A percentile compares a stretch with the other conserved stretches of the same genome.
phyloP scores from a whole-genome alignment of 1,140 invertebrate genomes.

The Lepidostoma basale region DNA sequence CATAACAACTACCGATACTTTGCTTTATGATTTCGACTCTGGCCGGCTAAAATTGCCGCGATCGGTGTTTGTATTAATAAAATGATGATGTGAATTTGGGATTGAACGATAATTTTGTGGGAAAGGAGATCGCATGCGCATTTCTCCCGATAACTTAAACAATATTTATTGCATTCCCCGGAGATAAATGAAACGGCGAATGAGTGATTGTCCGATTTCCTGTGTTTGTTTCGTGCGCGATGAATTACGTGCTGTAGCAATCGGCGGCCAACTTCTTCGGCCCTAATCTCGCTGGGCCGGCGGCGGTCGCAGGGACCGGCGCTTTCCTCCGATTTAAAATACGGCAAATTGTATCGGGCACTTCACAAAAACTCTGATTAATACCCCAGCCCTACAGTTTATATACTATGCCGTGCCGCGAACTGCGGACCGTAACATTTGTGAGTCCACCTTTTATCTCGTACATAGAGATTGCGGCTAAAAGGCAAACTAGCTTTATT shows the following conservation, averaged over 20 bases:
- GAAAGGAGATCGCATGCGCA: conserved; percentile 6
- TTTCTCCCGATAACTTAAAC: background rate
- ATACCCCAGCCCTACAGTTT: background rate
- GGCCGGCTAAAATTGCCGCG: too few relatives aligned
- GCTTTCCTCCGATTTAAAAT: conserved; percentile 16
- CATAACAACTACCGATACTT: background rate
- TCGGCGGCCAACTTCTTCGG: conserved; percentile 2
- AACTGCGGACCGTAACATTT: background rate
- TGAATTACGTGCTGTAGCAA: background rate
- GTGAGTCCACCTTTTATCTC: too few relatives aligned
- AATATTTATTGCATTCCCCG: background rate
- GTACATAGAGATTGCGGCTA: background rate
- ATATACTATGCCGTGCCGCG: background rate
- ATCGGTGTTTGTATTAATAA: too few relatives aligned
- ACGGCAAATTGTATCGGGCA: conserved; percentile 15
- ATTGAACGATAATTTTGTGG: background rate
- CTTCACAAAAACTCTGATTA: conserved; percentile 18
- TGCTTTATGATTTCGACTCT: too few relatives aligned
- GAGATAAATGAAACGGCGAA: conserved; percentile 18
- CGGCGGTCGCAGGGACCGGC: background rate
- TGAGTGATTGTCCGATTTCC: conserved; percentile 23
- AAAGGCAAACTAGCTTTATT: background rate
- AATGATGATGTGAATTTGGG: background rate
- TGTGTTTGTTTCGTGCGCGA: conserved; percentile 19
- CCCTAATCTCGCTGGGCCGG: conserved; percentile 1